These are phyloP conservation scores for Gila robusta DNA, from an alignment of 2,797 vertebrate genomes.

Conservation along the genomic window DNA sequence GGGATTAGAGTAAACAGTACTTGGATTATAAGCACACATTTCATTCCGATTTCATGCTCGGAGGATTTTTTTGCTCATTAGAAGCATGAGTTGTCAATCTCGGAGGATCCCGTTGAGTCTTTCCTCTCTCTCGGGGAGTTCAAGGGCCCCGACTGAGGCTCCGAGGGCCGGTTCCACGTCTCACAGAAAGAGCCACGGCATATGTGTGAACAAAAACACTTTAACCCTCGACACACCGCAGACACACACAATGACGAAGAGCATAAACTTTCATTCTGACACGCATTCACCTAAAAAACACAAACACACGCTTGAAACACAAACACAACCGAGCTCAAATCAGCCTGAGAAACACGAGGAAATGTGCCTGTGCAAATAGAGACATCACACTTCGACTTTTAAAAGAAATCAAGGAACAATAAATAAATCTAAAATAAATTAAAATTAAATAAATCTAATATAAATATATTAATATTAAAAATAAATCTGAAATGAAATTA, in stretches of 20 bases:
- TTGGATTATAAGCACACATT: constrained; percentile 94
- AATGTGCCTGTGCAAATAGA: neutral
- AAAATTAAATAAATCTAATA: neutral
- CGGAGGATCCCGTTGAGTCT: constrained; percentile 71
- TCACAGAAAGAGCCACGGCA: constrained; percentile 15
- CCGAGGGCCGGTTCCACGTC: constrained; percentile 15
- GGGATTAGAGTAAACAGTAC: constrained; percentile 85
- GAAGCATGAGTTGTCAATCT: constrained; percentile 85
- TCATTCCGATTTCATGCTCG: constrained; percentile 91
- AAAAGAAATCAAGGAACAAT: neutral
- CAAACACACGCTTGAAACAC: neutral
- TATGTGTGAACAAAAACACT: constrained; percentile 11
- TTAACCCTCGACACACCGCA: neutral
- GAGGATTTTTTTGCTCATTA: constrained; percentile 89
- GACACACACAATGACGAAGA: neutral
- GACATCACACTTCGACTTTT: neutral
- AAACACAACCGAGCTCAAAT: neutral
- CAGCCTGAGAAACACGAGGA: neutral
- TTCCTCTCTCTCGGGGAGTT: constrained; percentile 61
- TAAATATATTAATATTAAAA: neutral
- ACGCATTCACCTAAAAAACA: neutral
- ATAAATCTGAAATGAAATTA: neutral
- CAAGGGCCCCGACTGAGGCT: constrained; percentile 54
- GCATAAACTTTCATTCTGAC: neutral
- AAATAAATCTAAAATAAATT: neutral